These are phyloP conservation scores for Poecilobothrus nobilitatus DNA, from an alignment of 2,888 invertebrate genomes.

Conservation along the genomic window DNA sequence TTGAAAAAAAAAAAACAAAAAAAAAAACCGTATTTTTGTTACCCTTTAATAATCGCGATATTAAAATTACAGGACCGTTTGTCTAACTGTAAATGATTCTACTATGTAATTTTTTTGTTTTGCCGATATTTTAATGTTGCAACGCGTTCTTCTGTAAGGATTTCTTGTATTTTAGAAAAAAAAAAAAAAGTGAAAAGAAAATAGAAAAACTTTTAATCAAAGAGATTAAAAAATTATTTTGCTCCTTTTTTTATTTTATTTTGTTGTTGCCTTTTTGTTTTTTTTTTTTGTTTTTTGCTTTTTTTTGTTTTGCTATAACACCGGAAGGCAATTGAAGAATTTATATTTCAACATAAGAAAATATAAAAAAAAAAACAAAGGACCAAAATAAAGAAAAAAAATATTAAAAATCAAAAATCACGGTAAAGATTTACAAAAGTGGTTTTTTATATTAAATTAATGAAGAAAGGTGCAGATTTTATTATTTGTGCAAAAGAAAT, in stretches of 20 bases:
- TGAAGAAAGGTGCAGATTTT: not conserved
- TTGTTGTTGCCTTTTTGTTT: too few relatives aligned
- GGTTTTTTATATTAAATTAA: not conserved
- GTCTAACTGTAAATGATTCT: too few relatives aligned
- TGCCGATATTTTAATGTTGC: not conserved
- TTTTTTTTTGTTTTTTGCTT: too few relatives aligned
- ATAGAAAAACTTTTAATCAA: not conserved
- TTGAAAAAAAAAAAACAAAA: too few relatives aligned
- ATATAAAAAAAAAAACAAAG: not conserved
- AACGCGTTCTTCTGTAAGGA: not conserved
- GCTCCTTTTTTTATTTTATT: too few relatives aligned
- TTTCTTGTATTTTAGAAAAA: not conserved
- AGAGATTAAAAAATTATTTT: not conserved
- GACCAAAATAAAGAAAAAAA: too few relatives aligned
- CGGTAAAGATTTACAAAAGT: not conserved
- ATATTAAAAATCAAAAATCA: not conserved
- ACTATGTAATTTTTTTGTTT: not conserved
- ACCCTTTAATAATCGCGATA: not conserved
- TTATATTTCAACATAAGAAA: not conserved
- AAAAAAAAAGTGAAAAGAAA: not conserved
- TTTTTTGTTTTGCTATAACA: not conserved
- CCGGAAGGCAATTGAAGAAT: not conserved
- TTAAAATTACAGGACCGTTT: not conserved
- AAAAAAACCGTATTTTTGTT: too few relatives aligned
- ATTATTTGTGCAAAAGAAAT: not conserved